These are phyloP conservation scores for Echeneis naucrates DNA, from an alignment of 2,797 vertebrate genomes.

Conservation along the genomic window DNA sequence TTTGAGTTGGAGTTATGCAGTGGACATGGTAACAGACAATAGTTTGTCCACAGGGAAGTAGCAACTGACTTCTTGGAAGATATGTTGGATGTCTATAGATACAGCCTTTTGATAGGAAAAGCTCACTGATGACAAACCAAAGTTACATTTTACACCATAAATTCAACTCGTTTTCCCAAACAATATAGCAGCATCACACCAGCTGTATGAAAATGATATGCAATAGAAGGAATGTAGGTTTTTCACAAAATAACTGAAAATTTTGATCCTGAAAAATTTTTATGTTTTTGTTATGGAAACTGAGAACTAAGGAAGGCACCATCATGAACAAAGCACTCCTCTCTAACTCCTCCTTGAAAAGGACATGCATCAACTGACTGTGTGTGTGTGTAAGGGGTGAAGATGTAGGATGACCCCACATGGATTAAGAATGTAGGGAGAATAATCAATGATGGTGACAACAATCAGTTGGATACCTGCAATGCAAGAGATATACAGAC, in stretches of 20 bases:
- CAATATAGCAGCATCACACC: conserved; percentile 72
- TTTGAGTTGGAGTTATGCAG: conserved; percentile 50
- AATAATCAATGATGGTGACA: background rate
- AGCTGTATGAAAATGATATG: conserved; percentile 57
- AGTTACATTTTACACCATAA: conserved; percentile 44
- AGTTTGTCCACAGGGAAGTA: conserved; percentile 41
- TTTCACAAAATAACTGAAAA: conserved; percentile 39
- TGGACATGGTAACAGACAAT: conserved; percentile 40
- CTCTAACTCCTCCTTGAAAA: conserved; percentile 29
- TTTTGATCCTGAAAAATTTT: conserved; percentile 48
- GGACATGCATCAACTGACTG: conserved; percentile 41
- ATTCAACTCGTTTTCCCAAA: conserved; percentile 37
- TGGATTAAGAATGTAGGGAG: conserved; percentile 10
- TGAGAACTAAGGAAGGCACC: conserved; percentile 79
- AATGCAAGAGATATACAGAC: background rate
- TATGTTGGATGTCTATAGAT: conserved; percentile 35
- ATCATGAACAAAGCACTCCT: conserved; percentile 68
- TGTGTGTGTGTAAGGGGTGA: conserved; percentile 14
- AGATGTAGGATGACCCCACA: background rate
- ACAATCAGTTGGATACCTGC: background rate
- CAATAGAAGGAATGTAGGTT: conserved; percentile 68
- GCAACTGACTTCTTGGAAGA: conserved; percentile 24
- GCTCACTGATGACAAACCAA: conserved; percentile 50
- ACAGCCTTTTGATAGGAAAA: conserved; percentile 37
- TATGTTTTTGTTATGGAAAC: conserved; percentile 53